phyloP scores from a whole-genome alignment of 1,140 invertebrate genomes.

The Danaus melanippus region DNA sequence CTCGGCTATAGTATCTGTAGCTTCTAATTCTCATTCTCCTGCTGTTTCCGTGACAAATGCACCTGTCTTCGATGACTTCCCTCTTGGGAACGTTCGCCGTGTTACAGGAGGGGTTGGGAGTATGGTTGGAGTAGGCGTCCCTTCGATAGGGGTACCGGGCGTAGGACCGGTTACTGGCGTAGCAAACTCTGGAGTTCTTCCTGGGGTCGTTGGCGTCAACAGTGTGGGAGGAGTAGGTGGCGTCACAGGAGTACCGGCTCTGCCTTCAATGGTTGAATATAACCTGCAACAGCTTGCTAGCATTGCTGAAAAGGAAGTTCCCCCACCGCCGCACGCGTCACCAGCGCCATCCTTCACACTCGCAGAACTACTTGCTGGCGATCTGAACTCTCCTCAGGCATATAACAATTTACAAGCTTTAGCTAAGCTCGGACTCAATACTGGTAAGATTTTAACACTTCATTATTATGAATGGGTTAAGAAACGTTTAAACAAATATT shows the following conservation, averaged over 20 bases:
- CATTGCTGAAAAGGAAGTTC: slow-evolving; percentile 77
- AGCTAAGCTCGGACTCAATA: slow-evolving; percentile 86
- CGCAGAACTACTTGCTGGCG: slow-evolving; percentile 82
- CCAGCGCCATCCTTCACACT: slow-evolving; percentile 79
- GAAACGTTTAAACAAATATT: too few species aligned
- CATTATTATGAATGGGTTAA: too few species aligned
- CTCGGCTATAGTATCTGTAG: slow-evolving; percentile 77
- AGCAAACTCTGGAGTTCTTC: slow-evolving; percentile 36
- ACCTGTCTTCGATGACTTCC: slow-evolving; percentile 61
- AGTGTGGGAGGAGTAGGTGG: slow-evolving; percentile 51
- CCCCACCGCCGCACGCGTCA: slow-evolving; percentile 74
- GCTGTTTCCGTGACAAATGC: slow-evolving; percentile 63
- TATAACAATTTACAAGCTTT: slow-evolving; percentile 90
- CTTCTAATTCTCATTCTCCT: slow-evolving; percentile 57
- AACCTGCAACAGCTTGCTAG: slow-evolving; percentile 86
- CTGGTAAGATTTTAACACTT: slow-evolving; percentile 68
- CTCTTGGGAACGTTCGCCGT: slow-evolving; percentile 48
- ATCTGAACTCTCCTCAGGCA: slow-evolving; percentile 80
- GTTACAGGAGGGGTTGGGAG: slow-evolving; percentile 50
- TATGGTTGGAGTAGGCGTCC: slow-evolving; percentile 49
- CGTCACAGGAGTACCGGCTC: slow-evolving; percentile 48
- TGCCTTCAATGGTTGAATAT: slow-evolving; percentile 86
- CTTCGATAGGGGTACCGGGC: slow-evolving; percentile 42
- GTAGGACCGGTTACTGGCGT: slow-evolving; percentile 45
- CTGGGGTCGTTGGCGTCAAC: slow-evolving; percentile 51